phyloP scores from a whole-genome alignment of 2,888 invertebrate genomes.

The Phasia obesa region DNA sequence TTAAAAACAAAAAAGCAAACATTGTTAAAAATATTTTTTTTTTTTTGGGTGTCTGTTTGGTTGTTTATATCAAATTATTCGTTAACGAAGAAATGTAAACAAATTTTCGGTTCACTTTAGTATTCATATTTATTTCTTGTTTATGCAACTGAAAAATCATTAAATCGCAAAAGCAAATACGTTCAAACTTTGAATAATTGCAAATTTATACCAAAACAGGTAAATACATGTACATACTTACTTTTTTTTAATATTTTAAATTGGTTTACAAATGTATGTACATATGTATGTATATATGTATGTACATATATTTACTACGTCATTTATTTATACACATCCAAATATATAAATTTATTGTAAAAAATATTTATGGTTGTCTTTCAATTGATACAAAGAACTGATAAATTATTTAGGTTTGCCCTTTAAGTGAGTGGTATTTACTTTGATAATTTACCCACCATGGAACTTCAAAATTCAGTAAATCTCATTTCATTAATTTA shows the following conservation, averaged over 20 bases:
- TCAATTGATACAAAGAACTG: no score
- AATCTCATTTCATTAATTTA: no score
- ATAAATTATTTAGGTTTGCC: no score
- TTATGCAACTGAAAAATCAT: conserved; percentile 23
- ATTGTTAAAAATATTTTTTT: conserved; percentile 29
- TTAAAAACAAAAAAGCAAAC: conserved; percentile 33
- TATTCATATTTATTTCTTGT: conserved; percentile 8
- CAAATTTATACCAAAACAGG: conserved; percentile 19
- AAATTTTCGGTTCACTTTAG: conserved; percentile 41
- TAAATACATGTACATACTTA: neutral
- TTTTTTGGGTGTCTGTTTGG: conserved; percentile 19
- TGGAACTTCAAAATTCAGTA: no score
- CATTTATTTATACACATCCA: no score
- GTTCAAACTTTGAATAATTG: neutral
- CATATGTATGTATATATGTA: neutral
- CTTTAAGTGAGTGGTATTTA: no score
- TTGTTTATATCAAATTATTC: conserved; percentile 30
- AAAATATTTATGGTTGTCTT: no score
- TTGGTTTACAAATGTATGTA: neutral
- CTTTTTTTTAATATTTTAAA: no score
- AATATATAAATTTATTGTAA: no score
- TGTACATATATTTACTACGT: neutral
- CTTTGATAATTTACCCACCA: no score
- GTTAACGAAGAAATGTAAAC: conserved; percentile 46
- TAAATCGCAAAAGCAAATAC: conserved; percentile 17